These are phyloP conservation scores for Thunnus albacares DNA, from an alignment of 2,797 vertebrate species.

Conservation along the genomic window DNA sequence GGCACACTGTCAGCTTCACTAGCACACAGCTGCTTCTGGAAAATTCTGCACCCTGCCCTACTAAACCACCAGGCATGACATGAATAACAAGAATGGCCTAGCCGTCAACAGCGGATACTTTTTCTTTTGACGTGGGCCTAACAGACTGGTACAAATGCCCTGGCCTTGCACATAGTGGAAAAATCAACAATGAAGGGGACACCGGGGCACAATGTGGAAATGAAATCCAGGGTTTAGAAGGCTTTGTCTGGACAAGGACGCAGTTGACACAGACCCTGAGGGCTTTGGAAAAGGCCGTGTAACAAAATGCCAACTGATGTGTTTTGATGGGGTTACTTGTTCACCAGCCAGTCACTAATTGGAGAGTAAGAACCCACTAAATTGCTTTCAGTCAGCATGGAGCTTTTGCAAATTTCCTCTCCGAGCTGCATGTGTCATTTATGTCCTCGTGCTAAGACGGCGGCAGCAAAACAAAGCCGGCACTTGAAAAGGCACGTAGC, in stretches of 20 bases:
- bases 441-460: slow-evolving; percentile 2
- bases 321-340: slow-evolving; percentile 81
- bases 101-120: slow-evolving; percentile 77
- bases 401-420: slow-evolving; percentile 52
- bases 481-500: slow-evolving; percentile 30
- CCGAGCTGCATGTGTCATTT: slow-evolving; percentile 29
- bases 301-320: slow-evolving; percentile 81
- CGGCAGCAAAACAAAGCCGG: slow-evolving; percentile 36
- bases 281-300: slow-evolving; percentile 77
- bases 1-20: slow-evolving; percentile 86
- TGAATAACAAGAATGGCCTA: slow-evolving; percentile 83
- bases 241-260: slow-evolving; percentile 82
- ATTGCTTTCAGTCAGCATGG: slow-evolving; percentile 54
- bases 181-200: slow-evolving; percentile 83
- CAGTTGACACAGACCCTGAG: slow-evolving; percentile 74
- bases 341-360: slow-evolving; percentile 82
- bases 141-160: slow-evolving; percentile 81
- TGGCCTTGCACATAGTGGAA: slow-evolving; percentile 83
- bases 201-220: slow-evolving; percentile 81
- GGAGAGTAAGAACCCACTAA: slow-evolving; percentile 62
- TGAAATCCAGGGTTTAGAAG: slow-evolving; percentile 82
- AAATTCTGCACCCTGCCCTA: slow-evolving; percentile 92
- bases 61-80: slow-evolving; percentile 92
- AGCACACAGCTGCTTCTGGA: slow-evolving; percentile 97
- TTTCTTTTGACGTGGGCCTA: slow-evolving; percentile 81